A percentile compares a stretch with the other conserved stretches of the same genome.
phyloP scores from a whole-genome alignment of 2,113 vertebrate genomes.

The Edolisoma coerulescens region DNA sequence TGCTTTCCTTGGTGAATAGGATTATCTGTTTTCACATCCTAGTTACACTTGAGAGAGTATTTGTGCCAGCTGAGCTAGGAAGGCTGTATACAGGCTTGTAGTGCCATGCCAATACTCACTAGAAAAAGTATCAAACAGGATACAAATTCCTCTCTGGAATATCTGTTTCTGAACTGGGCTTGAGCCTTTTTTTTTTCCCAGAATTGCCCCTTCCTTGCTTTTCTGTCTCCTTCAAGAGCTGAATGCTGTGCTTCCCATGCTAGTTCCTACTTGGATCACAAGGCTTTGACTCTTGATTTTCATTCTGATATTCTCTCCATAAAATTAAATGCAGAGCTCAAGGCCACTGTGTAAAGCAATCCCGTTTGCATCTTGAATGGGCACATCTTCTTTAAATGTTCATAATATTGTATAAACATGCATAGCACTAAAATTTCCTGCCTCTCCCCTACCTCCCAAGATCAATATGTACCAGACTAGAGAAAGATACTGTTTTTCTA shows the following conservation, averaged over 20 bases:
- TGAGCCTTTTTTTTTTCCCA: neutral
- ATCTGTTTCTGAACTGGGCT: neutral
- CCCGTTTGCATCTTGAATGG: neutral
- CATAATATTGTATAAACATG: neutral
- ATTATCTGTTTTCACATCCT: neutral
- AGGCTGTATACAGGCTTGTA: neutral
- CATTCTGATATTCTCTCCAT: neutral
- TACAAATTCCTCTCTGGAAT: neutral
- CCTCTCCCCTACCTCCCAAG: neutral
- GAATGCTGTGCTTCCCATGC: neutral
- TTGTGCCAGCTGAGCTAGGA: neutral
- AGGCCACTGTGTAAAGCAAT: neutral
- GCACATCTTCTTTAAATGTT: neutral
- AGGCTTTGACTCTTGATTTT: neutral
- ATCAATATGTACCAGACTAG: neutral
- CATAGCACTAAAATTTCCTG: neutral
- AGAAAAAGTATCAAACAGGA: neutral
- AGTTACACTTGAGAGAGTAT: neutral
- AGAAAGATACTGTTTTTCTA: neutral
- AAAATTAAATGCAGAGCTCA: neutral
- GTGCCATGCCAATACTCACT: neutral
- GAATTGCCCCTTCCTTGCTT: neutral
- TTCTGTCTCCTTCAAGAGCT: neutral
- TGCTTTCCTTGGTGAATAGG: neutral
- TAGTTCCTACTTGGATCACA: neutral